Evolutionary conservation across 1,140 invertebrate species (phyloP), one percentile per base, ranked within the genome.

Genomic region (Lycorma delicatula): DNA sequence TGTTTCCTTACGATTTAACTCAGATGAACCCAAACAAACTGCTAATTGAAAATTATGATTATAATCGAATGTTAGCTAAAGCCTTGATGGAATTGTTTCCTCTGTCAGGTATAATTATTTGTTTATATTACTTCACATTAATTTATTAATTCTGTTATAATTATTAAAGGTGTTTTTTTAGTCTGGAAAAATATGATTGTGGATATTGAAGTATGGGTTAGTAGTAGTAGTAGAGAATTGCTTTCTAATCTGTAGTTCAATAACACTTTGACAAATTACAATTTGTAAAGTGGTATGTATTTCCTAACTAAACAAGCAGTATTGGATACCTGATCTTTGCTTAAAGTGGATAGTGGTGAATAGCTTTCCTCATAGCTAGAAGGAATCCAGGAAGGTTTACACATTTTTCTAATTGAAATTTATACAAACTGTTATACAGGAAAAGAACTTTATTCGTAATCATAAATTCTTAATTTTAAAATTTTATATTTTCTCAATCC

Each of bases 1-100:
- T 44, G 41, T 44, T 44, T 44, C 41, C 41, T 13, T 44, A 44
- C 41, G 41, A 44, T 44, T 18, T 44, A 44, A 22, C 41, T 16
- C 41, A 44, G 11, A 44, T 22, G 1, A 44, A 44, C 23, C 41
- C 41, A 44, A 44, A 44, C 23, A 16, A 44, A 18, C 23, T 44
- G 23, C 41, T 44, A 6, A 22, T 44, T 44, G 41, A 44, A 9
- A 44, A 44, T 44, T 44, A 20, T 13, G 41, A 44, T 16, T 44
- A 44, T 18, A 44, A 44, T 44, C 16, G 16, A 20, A 5, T 44
- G 23, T 44, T 44, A 9, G 41, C 16, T 20, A 44, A 44, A 18
- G 41, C 41, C 18, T 11, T 44, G 1, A 44, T 22, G 5, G 41
- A 44, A 44, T 22, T 44, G 1, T 44, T 44, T 44, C 41, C 41